Evolutionary conservation across 2,888 invertebrate genomes (phyloP), one percentile per base, ranked within the genome.

Genomic region (Phalera bucephala): DNA sequence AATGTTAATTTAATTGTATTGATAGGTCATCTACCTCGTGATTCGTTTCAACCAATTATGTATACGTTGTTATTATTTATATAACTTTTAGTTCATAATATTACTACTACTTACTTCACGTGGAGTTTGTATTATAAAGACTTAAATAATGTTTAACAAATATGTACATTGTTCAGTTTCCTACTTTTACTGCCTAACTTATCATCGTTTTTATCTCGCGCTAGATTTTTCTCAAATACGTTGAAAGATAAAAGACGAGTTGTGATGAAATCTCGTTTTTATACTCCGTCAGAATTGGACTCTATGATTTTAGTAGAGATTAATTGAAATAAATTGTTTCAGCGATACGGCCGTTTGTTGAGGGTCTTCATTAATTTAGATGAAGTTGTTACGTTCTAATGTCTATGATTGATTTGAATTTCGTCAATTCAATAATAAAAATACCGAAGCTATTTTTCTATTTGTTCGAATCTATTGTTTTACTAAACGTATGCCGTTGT

Each of bases 181-280:
- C 34, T 12, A 17, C 21, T 12, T 21, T 11, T n/a, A n/a, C n/a
- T n/a, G n/a, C n/a, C 22, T 28, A 21, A 32, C 15, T 32, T 32
- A 30, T 42, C n/a, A n/a, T n/a, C 14, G 23, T 7, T 27, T 36
- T 52, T 60, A 53, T 52, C 63, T 42, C 31, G 22, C 21, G 28
- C 30, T 17, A 45, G 50, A 42, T 52, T 30, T 21, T 27, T 12
- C 36, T 45, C 27, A 38, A 45, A 40, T 39, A 33, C 19, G 31
- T 17, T 36, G 33, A n/a, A 29, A 45, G 38, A 38, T 41, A 31
- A 37, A 40, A 44, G 34, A 12, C 41, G 22, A 27, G 38, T 35
- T 34, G 28, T 28, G 30, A 40, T 39, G 28, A 46, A 52, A 55
- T 51, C 47, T 43, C 42, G 12, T 40, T 36, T 43, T 40, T 34